These are phyloP conservation scores for Myxocyprinus asiaticus DNA, from an alignment of 2,113 vertebrate species.

Conservation along the genomic window DNA sequence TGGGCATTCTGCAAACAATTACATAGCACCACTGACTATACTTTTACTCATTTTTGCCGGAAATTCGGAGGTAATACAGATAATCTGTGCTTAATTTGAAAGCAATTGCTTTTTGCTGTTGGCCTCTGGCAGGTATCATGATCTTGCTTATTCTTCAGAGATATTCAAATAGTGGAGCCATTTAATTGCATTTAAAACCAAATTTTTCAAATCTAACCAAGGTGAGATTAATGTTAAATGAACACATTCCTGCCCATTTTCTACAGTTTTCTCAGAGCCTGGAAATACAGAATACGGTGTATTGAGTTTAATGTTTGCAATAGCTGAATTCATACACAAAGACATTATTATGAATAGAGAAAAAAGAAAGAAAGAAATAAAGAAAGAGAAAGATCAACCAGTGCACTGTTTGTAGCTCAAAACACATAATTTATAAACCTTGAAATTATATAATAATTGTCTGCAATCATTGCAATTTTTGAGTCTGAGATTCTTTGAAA, in stretches of 20 bases:
- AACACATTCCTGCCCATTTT: neutral
- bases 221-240: neutral
- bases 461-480: too few relatives aligned
- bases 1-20: conserved; percentile 36
- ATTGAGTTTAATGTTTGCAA: too few relatives aligned
- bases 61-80: conserved; percentile 51
- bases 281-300: too few relatives aligned
- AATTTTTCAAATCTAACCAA: conserved; percentile 4
- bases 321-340: neutral
- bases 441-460: too few relatives aligned
- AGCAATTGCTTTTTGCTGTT: conserved; percentile 23
- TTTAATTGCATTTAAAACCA: neutral
- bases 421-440: too few relatives aligned
- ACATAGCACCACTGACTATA: conserved; percentile 6
- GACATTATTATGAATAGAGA: neutral
- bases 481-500: too few relatives aligned
- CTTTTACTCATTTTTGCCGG: conserved; percentile 22
- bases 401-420: too few relatives aligned
- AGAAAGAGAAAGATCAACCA: too few relatives aligned
- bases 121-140: conserved; percentile 25
- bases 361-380: too few relatives aligned
- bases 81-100: conserved; percentile 41
- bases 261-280: neutral
- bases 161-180: neutral
- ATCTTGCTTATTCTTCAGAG: conserved; percentile 1